Evolutionary conservation across 2,888 invertebrate genomes (phyloP).

Genomic region (Automeris io): DNA sequence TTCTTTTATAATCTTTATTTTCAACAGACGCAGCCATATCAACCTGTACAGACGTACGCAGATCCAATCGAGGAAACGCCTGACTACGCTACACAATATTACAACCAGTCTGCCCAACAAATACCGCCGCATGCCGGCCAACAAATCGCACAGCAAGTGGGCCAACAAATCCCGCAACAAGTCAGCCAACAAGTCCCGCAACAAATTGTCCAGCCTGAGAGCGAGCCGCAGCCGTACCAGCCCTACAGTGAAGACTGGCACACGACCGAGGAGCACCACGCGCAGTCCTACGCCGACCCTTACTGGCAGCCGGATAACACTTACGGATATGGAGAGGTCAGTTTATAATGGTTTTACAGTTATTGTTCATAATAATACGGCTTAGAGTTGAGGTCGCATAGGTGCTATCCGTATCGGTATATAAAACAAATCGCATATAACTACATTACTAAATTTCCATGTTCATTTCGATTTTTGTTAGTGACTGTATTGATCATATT

Average conservation of each 20-base stretch:
- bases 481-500: no score
- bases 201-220: no score
- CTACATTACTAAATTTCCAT: no score
- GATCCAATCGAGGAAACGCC: constrained; percentile 26
- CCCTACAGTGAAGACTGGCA: constrained; percentile 22
- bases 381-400: neutral
- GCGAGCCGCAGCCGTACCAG: constrained; percentile 11
- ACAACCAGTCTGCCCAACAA: constrained; percentile 19
- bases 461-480: no score
- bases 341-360: constrained; percentile 9
- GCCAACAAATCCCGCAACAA: constrained; percentile 11
- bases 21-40: constrained; percentile 33
- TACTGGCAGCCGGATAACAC: constrained; percentile 41
- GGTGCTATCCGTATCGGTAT: neutral
- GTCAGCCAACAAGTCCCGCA: neutral
- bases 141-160: constrained; percentile 12
- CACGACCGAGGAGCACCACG: constrained; percentile 25
- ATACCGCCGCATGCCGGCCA: constrained; percentile 9
- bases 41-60: constrained; percentile 19
- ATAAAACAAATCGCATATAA: constrained; percentile 1
- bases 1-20: no score
- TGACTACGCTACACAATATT: constrained; percentile 33
- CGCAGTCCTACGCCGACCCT: constrained; percentile 33
- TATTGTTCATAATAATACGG: neutral
- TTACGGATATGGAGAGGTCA: constrained; percentile 45